Base-by-base conservation (phyloP, 2,113 vertebrate genomes). In the Paraplagusia blochii region DNA sequence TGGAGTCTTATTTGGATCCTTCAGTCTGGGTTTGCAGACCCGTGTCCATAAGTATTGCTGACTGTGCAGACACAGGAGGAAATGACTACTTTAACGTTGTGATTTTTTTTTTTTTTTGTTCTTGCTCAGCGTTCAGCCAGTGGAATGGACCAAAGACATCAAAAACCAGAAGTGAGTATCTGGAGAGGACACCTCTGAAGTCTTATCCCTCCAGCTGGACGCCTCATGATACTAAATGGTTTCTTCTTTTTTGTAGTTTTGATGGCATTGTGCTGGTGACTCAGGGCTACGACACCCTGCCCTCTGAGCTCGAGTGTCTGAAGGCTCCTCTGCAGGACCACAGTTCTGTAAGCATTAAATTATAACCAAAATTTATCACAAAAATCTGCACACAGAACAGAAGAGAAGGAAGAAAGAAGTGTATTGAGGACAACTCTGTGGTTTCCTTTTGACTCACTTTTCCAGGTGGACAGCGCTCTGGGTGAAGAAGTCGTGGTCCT, bases 261-360 rank as follows among this genome's bases (percentile, higher is more conserved):
- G 91, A 92, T 76, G 91, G 91, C n/a, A 55, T 92, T 8, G 63
- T 92, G 39, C 51, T 92, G 64, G 85, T 92, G 63, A 73, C 88
- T 9, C 80, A 86, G 53, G 77, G 66, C 59, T 52, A 80, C 64
- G 85, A 90, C 1, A 56, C 81, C 0, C 77, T 92, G 52, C 82
- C 88, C 3, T 1, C 49, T 4, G 67, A 88, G 44, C 86, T 92
- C 1, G 74, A 86, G 48, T 61, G 49, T 45, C 77, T 92, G 63
- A 88, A 87, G 63, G 77, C 61, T 4, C 86, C 86, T 0, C 83
- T 92, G 38, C 80, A 83, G 63, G 87, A 89, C 75, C 91, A 91
- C 74, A 82, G 84, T 61, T 69, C 84, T 33, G 91, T 92, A 53
- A 81, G 90, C 13, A n/a, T 1, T 17, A 14, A 35, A 50, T 9